Evolutionary conservation across 1,140 invertebrate species (phyloP).

Genomic region (Apis laboriosa): DNA sequence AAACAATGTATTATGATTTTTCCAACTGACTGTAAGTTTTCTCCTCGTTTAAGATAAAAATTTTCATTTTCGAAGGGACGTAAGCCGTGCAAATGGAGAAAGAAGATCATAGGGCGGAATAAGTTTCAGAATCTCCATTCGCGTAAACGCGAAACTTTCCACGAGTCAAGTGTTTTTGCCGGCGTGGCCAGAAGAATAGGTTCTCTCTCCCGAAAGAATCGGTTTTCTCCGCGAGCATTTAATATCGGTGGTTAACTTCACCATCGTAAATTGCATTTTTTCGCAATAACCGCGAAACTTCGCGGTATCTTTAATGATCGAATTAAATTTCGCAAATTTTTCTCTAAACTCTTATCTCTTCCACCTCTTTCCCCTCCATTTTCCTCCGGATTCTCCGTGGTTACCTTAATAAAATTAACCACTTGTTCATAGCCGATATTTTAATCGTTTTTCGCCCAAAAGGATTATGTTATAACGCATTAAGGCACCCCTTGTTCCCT

Average conservation of each 20-base stretch:
- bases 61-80: no score
- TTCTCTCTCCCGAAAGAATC: no score
- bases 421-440: neutral
- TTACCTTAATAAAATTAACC: conserved; percentile 6
- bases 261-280: conserved; percentile 3
- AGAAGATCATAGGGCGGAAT: no score
- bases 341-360: neutral
- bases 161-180: no score
- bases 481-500: neutral
- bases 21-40: no score
- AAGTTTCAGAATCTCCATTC: no score
- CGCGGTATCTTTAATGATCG: conserved; percentile 1
- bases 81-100: no score
- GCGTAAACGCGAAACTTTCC: no score
- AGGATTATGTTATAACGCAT: conserved; percentile 7
- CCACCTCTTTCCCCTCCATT: neutral
- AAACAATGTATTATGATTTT: no score
- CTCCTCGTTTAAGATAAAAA: no score
- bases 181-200: no score
- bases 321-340: conserved; percentile 26
- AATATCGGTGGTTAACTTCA: neutral
- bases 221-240: neutral
- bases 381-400: neutral
- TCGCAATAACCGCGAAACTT: conserved; percentile 16
- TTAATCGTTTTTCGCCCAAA: no score